These are phyloP conservation scores for Cygnus atratus DNA, from an alignment of 2,113 vertebrate species.

Conservation along the genomic window DNA sequence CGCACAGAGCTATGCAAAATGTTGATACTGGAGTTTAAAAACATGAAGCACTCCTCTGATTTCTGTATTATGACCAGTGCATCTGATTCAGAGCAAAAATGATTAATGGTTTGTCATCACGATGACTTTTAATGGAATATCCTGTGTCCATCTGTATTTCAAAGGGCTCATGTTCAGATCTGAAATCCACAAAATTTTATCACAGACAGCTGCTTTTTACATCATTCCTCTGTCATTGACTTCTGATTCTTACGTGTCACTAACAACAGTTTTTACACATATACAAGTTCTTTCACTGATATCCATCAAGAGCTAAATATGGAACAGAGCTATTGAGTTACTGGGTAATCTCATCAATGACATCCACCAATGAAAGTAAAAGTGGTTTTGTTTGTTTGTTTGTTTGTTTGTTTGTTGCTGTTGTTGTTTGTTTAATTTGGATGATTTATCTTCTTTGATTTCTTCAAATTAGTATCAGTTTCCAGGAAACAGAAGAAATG, in stretches of 20 bases:
- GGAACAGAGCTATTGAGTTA: not conserved
- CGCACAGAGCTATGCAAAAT: not conserved
- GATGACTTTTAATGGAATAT: not conserved
- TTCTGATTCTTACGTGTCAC: not conserved
- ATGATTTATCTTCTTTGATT: not conserved
- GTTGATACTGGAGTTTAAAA: not conserved
- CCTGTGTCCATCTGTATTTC: not conserved
- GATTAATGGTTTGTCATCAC: not conserved
- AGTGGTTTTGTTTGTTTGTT: not conserved
- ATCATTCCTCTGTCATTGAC: not conserved
- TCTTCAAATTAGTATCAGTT: not conserved
- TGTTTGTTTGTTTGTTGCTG: not conserved
- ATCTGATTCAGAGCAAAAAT: not conserved
- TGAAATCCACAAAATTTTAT: not conserved
- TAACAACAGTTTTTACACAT: not conserved
- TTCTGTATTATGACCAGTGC: not conserved
- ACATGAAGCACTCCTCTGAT: not conserved
- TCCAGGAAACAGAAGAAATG: not conserved
- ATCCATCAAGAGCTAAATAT: rapidly evolving
- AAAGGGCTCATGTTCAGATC: not conserved
- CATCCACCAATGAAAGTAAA: not conserved
- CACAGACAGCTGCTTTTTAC: not conserved
- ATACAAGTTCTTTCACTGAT: not conserved
- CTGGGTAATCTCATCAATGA: not conserved
- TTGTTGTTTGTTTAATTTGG: not conserved